Base-by-base conservation (phyloP, 2,113 vertebrate species). In the Dendropsophus ebraccatus region DNA sequence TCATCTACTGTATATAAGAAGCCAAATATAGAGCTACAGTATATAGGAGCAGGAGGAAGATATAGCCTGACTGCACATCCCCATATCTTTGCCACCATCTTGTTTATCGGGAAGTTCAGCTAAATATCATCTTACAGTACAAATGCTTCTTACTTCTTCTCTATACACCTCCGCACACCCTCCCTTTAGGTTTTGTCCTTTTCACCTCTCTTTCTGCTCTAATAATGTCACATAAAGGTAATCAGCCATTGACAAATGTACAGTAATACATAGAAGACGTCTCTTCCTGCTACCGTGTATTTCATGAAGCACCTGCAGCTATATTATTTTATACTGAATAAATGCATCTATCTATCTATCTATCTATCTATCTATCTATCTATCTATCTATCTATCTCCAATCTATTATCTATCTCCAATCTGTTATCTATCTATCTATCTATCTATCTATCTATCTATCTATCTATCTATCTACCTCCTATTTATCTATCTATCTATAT, bases 181-280 rank as follows among this genome's bases (percentile, higher is more conserved):
- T 54, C 70, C 47, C 49, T 54, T 52, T 28, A 76, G 10, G 30
- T 41, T 62, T 41, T 80, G 77, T 80, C 77, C 77, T 80, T 80
- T 80, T 62, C 52, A 80, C 54, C 35, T 62, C 77, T 60, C 35
- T 80, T 80, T 80, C 77, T 52, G 50, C 77, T 80, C 77, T 80
- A n/a, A 58, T 60, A 62, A 80, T 25, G 19, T 80, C 54, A 62
- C 23, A 45, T 58, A 4, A 23, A 80, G 30, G 25, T 54, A 77
- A 77, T 77, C 75, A 77, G 21, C 25, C 47, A 50, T 52, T 77
- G 75, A 60, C 10, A 37, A 25, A 37, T 79, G 76, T 58, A 58
- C 21, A n/a, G 21, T 56, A 54, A 78, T 35, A 79, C 30, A 45
- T 37, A 14, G 54, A 35, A 56, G 37, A 32, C 50, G 49, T 54